Percentiles rank a stretch among this genome's conserved stretches.
Evolutionary conservation across 2,888 invertebrate species (phyloP).

Genomic region (Drosophila bunnanda): DNA sequence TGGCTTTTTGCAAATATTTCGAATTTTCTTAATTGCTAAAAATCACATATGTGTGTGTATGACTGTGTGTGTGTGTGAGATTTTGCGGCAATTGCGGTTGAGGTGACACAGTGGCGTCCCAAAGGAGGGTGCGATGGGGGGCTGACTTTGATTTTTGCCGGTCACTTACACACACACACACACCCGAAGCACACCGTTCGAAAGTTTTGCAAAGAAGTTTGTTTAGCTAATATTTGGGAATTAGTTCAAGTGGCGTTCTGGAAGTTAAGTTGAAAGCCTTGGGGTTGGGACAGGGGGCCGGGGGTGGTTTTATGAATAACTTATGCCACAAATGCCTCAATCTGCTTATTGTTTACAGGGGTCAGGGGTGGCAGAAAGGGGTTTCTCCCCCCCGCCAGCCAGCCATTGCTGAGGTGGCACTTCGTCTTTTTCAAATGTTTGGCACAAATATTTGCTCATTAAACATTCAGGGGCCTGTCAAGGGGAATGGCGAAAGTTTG

Average conservation of each 20-base stretch:
- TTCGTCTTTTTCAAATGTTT: constrained; percentile 36
- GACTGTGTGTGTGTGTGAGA: background rate
- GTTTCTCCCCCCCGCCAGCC: too few relatives aligned
- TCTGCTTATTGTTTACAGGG: constrained; percentile 46
- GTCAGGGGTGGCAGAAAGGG: background rate
- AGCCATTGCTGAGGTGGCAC: constrained; percentile 12
- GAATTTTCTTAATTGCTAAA: constrained; percentile 45
- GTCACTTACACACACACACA: constrained; percentile 17
- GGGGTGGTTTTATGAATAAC: constrained; percentile 33
- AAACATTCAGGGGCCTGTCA: constrained; percentile 47
- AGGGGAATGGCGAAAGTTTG: constrained; percentile 32
- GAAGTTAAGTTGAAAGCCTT: constrained; percentile 4
- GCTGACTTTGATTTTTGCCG: constrained; percentile 38
- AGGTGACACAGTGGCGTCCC: constrained; percentile 26
- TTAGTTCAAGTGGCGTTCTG: constrained; percentile 38
- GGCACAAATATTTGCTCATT: constrained; percentile 53
- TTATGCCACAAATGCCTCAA: constrained; percentile 42
- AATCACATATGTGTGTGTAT: constrained; percentile 11
- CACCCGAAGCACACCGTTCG: constrained; percentile 1
- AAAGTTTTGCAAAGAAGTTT: constrained; percentile 41
- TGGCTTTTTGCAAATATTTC: constrained; percentile 18
- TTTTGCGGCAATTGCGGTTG: constrained; percentile 28
- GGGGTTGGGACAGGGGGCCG: background rate
- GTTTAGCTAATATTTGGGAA: constrained; percentile 47
- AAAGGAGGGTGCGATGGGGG: background rate